Evolutionary conservation across 2,888 invertebrate species (phyloP), one percentile per base, ranked within the genome.

Genomic region (Matsumyia berberina): DNA sequence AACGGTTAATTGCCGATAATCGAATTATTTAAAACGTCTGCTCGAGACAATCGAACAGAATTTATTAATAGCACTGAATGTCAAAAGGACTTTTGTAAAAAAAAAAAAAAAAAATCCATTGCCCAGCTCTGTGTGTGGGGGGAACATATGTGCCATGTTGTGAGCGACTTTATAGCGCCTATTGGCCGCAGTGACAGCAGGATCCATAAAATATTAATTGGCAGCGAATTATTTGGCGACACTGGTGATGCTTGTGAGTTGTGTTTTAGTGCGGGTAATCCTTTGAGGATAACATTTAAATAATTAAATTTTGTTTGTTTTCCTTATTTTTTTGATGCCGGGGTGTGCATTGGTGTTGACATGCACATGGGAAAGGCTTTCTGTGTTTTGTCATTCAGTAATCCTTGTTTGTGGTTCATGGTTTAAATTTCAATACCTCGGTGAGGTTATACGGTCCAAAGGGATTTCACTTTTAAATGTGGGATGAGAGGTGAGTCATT

Each of bases 11-110:
- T 83, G 78, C 44, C 42, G 51, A 83, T 78, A 78, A 83, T 83
- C 55, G 55, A 67, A 83, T 72, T 73, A 83, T 83, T 83, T 62
- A 67, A 78, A 83, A 60, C 66, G 67, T 83, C 82, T 83, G 78
- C 60, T 78, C 12, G 33, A 37, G 72, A 73, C 78, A 72, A 73
- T 67, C 60, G 72, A n/a, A 60, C 76, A 58, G 15, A 37, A 78
- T 72, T 70, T 66, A 37, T 44, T 62, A 55, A 37, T 64, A 44
- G 42, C 17, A 5, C 19, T 31, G 49, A n/a, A 58, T 51, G 79
- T 66, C 58, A 58, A 72, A 24, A 64, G 39, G 57, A 55, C 62
- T 64, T 35, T 24, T n/a, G 11, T 3, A 11, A 11, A 15, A 24
- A 15, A 5, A 44, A 66, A 66, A 15, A 33, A 39, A 51, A 19